phyloP scores from a whole-genome alignment of 2,888 invertebrate species.

The Ormyrus rosae region DNA sequence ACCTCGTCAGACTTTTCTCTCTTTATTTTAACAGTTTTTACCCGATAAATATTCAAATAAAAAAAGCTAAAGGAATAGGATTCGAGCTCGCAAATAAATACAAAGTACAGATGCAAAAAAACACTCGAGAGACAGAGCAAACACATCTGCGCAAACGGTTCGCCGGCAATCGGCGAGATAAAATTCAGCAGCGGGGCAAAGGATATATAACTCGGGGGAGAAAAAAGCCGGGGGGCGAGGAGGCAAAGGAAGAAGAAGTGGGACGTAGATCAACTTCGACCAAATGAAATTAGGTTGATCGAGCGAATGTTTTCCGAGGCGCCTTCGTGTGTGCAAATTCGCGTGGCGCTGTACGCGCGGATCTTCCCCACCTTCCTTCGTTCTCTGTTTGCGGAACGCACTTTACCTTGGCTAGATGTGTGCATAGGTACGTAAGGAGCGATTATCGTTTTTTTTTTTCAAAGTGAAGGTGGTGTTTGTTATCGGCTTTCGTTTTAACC shows the following conservation, averaged over 20 bases:
- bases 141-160: background rate
- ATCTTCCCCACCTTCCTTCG: background rate
- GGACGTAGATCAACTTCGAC: background rate
- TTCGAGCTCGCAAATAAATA: too few relatives aligned
- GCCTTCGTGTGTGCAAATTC: background rate
- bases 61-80: too few relatives aligned
- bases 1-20: too few relatives aligned
- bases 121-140: background rate
- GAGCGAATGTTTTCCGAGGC: conserved; percentile 14
- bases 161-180: background rate
- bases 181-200: background rate
- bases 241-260: background rate
- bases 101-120: too few relatives aligned
- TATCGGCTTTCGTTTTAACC: too few relatives aligned
- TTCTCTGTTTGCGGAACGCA: too few relatives aligned
- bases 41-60: too few relatives aligned
- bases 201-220: too few relatives aligned
- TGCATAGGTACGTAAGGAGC: background rate
- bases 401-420: too few relatives aligned
- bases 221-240: background rate
- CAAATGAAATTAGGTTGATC: conserved; percentile 35
- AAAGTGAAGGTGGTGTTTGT: too few relatives aligned
- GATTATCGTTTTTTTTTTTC: background rate
- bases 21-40: too few relatives aligned
- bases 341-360: too few relatives aligned